A percentile compares a stretch with the other conserved stretches of the same genome.
Evolutionary conservation across 2,797 vertebrate species (phyloP).

Genomic region (Columba guinea): DNA sequence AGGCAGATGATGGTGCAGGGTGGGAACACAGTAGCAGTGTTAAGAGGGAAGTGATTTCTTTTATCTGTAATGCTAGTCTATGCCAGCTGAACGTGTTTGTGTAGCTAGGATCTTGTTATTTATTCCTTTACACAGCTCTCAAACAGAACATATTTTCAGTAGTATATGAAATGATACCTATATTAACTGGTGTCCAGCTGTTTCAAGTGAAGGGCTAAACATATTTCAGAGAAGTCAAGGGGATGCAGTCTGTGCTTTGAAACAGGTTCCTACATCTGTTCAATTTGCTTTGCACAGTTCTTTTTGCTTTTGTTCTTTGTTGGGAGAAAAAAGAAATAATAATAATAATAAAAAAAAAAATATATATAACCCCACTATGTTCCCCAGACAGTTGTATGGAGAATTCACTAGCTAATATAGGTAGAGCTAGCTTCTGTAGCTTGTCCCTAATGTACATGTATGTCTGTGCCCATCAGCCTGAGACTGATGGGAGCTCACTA

Average conservation of each 20-base stretch:
- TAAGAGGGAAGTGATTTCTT: neutral
- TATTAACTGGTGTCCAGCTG: constrained; percentile 1
- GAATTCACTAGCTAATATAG: neutral
- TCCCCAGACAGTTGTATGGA: neutral
- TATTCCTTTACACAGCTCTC: neutral
- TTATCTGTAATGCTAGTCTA: neutral
- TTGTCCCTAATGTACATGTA: neutral
- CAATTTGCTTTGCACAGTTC: neutral
- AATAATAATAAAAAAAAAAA: no score
- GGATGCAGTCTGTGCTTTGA: neutral
- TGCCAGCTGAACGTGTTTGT: neutral
- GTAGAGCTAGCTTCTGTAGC: neutral
- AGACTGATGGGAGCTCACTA: neutral
- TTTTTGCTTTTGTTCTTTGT: neutral
- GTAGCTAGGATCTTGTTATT: neutral
- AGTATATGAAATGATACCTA: constrained; percentile 19
- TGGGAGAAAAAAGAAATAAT: neutral
- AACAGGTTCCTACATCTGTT: neutral
- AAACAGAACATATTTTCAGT: neutral
- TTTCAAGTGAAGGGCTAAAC: constrained; percentile 19
- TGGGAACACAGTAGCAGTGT: neutral
- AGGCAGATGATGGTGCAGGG: neutral
- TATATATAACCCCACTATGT: neutral
- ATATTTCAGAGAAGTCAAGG: constrained; percentile 12
- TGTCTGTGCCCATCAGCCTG: neutral